Base-by-base conservation (phyloP, 2,888 invertebrate species). In the Autographa gamma region DNA sequence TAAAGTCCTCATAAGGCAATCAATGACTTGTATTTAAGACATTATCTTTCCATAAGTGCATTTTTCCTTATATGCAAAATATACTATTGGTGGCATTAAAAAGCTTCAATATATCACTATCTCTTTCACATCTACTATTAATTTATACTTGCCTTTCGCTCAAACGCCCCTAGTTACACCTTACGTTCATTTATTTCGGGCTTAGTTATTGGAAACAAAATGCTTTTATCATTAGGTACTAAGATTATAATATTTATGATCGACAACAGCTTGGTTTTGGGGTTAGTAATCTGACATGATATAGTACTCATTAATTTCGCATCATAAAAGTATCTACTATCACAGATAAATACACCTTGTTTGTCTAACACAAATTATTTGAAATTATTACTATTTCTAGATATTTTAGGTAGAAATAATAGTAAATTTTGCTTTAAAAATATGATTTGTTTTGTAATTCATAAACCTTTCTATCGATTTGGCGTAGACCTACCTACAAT, bases 241-340 rank as follows among this genome's bases (percentile, higher is more conserved):
- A 48, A 66, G 59, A 66, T 60, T 31, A 66, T 43, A 56, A 56
- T 62, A 61, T 67, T 62, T 67, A 66, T 66, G 66, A 31, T 25
- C 38, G n/a, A 60, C 48, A 32, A 43, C 41, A 65, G 41, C 7
- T 59, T 38, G 16, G 38, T 65, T 41, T 41, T n/a, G n/a, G 6
- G 32, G n/a, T 56, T 14, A 13, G 14, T 67, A 67, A 68, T 68
- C 67, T 59, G n/a, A 43, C 48, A 62, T 61, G 62, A 63, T 68
- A 62, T 68, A 68, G 32, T 60, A 59, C 62, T 59, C 41, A 54
- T 68, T 63, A 58, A 68, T 58, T 63, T 11, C 16, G 11, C 58
- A 56, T 19, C 13, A 31, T 62, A 54, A 58, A 48, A 19, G 58
- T 43, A 25, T 31, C n/a, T 52, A 14, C 18, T 60, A 66, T 64